Conservation (phyloP, 2,113 vertebrate species). For the Thermophis baileyi region DNA sequence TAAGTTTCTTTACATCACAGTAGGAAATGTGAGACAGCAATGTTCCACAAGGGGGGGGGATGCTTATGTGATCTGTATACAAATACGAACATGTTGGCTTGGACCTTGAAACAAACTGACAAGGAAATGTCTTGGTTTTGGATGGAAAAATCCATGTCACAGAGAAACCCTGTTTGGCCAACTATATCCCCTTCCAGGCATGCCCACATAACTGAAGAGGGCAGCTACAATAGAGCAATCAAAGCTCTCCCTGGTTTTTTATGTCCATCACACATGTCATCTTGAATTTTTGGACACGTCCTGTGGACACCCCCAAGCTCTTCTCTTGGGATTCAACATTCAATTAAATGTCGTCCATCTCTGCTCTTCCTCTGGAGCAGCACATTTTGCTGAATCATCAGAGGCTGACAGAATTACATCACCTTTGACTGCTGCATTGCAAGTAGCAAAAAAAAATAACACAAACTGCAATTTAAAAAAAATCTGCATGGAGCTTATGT, state of each 20-base stretch:
- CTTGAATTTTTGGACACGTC: not conserved
- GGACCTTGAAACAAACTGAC: not conserved
- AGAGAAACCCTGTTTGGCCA: not conserved
- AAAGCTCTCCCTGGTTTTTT: not conserved
- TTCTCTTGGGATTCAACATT: not conserved
- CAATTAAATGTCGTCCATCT: not conserved
- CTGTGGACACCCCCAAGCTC: not conserved
- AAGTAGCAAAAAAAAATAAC: not conserved
- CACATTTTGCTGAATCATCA: not conserved
- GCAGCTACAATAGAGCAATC: not conserved
- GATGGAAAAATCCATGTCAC: not conserved
- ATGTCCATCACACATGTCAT: not conserved
- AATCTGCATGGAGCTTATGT: not conserved
- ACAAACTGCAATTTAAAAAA: not conserved
- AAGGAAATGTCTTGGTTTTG: not conserved
- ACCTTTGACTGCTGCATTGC: not conserved
- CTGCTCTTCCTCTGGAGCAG: not conserved
- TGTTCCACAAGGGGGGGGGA: not conserved
- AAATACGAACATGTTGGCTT: not conserved
- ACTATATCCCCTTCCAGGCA: not conserved
- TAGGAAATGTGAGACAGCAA: not conserved
- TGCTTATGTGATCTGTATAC: not conserved
- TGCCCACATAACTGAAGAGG: not conserved
- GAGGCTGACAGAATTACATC: not conserved
- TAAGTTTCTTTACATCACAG: not conserved